Percentiles rank a stretch among this genome's conserved stretches.
Evolutionary conservation across 1,140 invertebrate species (phyloP).

Genomic region (Oryzaephilus surinamensis): DNA sequence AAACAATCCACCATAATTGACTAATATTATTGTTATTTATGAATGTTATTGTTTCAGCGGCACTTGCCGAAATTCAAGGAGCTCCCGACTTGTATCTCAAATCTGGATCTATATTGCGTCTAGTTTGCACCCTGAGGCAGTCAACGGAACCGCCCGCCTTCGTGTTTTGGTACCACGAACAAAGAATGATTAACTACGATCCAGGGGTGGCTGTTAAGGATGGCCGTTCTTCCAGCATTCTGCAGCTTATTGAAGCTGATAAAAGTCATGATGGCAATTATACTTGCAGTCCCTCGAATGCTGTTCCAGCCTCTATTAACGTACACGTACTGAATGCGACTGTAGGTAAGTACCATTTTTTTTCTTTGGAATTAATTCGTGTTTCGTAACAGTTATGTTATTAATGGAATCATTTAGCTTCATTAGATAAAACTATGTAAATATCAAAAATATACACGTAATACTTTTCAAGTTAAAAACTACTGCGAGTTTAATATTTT

Average conservation of each 20-base stretch:
- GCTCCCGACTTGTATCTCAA: constrained; percentile 66
- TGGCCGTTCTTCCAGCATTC: constrained; percentile 41
- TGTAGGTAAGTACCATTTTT: constrained; percentile 22
- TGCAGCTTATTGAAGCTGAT: constrained; percentile 46
- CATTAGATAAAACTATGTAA: too few species aligned
- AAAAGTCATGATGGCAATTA: constrained; percentile 52
- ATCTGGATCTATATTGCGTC: constrained; percentile 56
- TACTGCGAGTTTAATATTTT: too few species aligned
- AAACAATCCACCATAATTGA: too few species aligned
- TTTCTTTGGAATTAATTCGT: too few species aligned
- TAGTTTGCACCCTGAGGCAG: constrained; percentile 59
- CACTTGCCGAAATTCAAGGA: constrained; percentile 61
- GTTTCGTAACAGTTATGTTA: too few species aligned
- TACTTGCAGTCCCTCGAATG: constrained; percentile 59
- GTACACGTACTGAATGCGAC: constrained; percentile 52
- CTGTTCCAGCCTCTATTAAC: constrained; percentile 52
- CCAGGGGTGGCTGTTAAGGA: constrained; percentile 38
- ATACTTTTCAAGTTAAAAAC: too few species aligned
- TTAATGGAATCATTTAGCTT: too few species aligned
- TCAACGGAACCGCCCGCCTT: constrained; percentile 65
- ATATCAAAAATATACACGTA: too few species aligned
- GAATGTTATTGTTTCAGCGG: constrained; percentile 48
- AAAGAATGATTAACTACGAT: constrained; percentile 64
- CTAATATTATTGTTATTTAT: too few species aligned
- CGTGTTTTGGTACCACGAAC: constrained; percentile 71